These are phyloP conservation scores for Platysteira castanea DNA, from an alignment of 2,113 vertebrate genomes.

Conservation along the genomic window DNA sequence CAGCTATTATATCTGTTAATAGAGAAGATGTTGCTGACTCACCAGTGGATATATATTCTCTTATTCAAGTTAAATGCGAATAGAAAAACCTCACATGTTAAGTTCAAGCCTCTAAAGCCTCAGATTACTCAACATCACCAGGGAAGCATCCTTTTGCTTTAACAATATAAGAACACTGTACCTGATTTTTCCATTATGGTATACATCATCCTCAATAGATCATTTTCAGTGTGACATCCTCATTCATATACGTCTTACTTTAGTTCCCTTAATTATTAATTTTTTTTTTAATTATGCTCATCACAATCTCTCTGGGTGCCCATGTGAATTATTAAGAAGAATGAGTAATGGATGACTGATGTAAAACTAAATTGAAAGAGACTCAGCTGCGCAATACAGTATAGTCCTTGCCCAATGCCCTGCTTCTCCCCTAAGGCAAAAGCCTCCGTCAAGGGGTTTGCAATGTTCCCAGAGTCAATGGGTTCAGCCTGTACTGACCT, in stretches of 20 bases:
- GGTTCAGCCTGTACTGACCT: background rate
- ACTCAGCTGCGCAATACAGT: background rate
- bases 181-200: background rate
- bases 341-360: background rate
- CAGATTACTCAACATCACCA: background rate
- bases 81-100: background rate
- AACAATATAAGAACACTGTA: background rate
- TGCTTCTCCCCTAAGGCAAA: background rate
- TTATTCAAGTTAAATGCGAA: background rate
- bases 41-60: background rate
- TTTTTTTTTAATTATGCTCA: background rate
- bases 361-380: background rate
- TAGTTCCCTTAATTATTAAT: background rate
- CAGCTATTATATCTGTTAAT: background rate
- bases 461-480: background rate
- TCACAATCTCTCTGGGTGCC: background rate
- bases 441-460: background rate
- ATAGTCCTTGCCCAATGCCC: background rate
- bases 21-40: background rate
- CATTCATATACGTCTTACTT: background rate
- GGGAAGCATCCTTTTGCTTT: background rate
- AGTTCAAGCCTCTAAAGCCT: background rate
- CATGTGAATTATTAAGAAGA: slow-evolving; percentile 20
- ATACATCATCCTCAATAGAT: background rate
- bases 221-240: background rate